Conservation (phyloP, 2,797 vertebrate species). For the Sparus aurata region DNA sequence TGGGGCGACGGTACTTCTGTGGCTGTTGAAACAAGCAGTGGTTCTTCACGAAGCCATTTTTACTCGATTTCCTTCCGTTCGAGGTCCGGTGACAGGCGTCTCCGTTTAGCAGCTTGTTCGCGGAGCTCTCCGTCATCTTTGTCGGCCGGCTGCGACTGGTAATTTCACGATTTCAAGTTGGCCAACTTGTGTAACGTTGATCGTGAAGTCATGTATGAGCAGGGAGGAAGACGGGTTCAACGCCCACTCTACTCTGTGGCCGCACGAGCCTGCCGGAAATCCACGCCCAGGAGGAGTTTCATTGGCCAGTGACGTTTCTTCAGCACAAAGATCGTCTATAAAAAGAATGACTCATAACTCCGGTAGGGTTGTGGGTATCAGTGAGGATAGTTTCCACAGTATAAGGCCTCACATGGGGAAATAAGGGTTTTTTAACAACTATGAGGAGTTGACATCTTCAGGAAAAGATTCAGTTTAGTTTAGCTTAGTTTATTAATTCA, state of each 20-base stretch:
- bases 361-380: no score
- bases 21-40: slow-evolving; percentile 77
- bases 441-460: no score
- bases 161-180: slow-evolving; percentile 15
- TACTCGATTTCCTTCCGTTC: slow-evolving; percentile 70
- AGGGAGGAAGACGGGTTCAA: slow-evolving; percentile 40
- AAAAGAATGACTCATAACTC: accelerated
- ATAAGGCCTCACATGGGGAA: not conserved
- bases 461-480: no score
- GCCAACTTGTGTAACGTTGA: slow-evolving; percentile 58
- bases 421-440: not conserved
- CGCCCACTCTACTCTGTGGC: slow-evolving; percentile 72
- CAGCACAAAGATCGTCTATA: slow-evolving; percentile 61
- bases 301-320: slow-evolving; percentile 49
- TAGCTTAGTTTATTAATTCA: no score
- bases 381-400: not conserved
- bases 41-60: slow-evolving; percentile 86
- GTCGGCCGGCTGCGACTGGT: not conserved
- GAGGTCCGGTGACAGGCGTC: slow-evolving; percentile 73
- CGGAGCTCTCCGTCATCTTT: slow-evolving; percentile 84
- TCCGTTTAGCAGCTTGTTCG: slow-evolving; percentile 81
- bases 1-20: slow-evolving; percentile 76
- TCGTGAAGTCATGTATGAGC: slow-evolving; percentile 67
- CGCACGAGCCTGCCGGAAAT: slow-evolving; percentile 64
- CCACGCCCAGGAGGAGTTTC: slow-evolving; percentile 55